Percentiles rank a stretch among this genome's conserved stretches.
Evolutionary conservation across 2,797 vertebrate genomes (phyloP).

Genomic region (Syngnathus rostellatus): DNA sequence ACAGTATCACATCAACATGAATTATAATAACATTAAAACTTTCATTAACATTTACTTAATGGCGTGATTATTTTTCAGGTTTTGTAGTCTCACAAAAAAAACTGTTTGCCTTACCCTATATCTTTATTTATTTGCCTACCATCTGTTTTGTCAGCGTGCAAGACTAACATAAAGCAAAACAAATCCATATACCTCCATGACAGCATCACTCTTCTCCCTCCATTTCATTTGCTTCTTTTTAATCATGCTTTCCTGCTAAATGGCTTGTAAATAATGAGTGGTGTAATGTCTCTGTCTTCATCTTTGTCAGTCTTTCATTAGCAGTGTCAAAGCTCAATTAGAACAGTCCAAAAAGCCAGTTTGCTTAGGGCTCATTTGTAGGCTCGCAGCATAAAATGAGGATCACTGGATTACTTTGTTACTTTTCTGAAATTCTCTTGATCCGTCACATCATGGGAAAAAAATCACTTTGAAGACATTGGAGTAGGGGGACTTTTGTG

Average conservation of each 20-base stretch:
- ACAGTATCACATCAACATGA: neutral
- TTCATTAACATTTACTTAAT: conserved; percentile 14
- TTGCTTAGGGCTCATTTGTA: conserved; percentile 56
- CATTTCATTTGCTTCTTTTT: conserved; percentile 48
- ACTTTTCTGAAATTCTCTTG: conserved; percentile 44
- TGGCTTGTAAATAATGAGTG: conserved; percentile 63
- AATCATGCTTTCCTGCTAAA: conserved; percentile 51
- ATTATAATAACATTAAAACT: neutral
- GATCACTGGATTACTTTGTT: conserved; percentile 35
- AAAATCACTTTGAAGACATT: conserved; percentile 33
- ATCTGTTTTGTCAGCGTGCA: conserved; percentile 23
- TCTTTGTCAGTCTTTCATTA: conserved; percentile 48
- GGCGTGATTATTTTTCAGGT: conserved; percentile 8
- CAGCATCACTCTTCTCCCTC: conserved; percentile 15
- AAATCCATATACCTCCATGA: conserved; percentile 20
- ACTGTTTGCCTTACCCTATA: conserved; percentile 1
- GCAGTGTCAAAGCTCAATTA: conserved; percentile 49
- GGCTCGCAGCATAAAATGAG: conserved; percentile 37
- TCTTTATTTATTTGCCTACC: conserved; percentile 46
- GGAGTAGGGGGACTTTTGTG: too few relatives aligned
- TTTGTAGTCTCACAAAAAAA: conserved; percentile 26
- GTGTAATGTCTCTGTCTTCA: conserved; percentile 31
- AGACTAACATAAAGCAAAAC: neutral
- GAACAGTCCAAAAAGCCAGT: conserved; percentile 33
- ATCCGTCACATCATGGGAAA: conserved; percentile 49